A percentile compares a stretch with the other conserved stretches of the same genome.
Evolutionary conservation across 2,113 vertebrate species (phyloP).

Genomic region (Myotis brandtii): DNA sequence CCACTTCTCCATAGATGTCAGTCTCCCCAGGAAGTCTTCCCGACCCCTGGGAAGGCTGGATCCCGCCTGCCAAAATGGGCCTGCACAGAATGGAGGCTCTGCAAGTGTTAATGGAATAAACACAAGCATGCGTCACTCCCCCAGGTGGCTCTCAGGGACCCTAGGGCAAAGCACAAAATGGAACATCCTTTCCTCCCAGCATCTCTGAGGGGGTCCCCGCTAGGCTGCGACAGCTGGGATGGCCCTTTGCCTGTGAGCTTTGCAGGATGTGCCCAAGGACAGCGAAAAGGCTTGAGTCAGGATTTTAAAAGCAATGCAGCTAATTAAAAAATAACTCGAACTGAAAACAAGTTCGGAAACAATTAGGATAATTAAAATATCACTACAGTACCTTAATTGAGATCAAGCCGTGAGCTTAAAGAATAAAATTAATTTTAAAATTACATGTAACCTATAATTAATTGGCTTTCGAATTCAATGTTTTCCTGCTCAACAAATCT

Average conservation of each 20-base stretch:
- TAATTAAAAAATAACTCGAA: constrained; percentile 77
- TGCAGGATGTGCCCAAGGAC: background rate
- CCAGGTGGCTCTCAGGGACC: background rate
- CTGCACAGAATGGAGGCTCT: background rate
- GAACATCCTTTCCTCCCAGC: background rate
- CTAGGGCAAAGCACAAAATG: background rate
- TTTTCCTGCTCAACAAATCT: constrained; percentile 49
- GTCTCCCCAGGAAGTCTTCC: background rate
- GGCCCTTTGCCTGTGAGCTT: constrained; percentile 18
- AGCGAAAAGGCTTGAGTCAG: background rate
- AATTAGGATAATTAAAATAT: constrained; percentile 78
- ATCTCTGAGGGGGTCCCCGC: background rate
- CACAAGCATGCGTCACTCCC: background rate
- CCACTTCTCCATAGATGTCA: background rate
- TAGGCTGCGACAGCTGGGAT: background rate
- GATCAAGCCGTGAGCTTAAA: constrained; percentile 67
- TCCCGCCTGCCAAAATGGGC: background rate
- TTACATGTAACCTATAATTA: constrained; percentile 56
- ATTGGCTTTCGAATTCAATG: constrained; percentile 59
- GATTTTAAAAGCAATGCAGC: constrained; percentile 62
- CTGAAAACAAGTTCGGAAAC: constrained; percentile 71
- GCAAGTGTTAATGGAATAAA: background rate
- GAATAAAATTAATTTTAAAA: constrained; percentile 70
- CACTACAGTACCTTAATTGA: constrained; percentile 70
- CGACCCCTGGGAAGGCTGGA: background rate